Evolutionary conservation across 2,888 invertebrate species (phyloP).

Genomic region (Apamea epomidion): DNA sequence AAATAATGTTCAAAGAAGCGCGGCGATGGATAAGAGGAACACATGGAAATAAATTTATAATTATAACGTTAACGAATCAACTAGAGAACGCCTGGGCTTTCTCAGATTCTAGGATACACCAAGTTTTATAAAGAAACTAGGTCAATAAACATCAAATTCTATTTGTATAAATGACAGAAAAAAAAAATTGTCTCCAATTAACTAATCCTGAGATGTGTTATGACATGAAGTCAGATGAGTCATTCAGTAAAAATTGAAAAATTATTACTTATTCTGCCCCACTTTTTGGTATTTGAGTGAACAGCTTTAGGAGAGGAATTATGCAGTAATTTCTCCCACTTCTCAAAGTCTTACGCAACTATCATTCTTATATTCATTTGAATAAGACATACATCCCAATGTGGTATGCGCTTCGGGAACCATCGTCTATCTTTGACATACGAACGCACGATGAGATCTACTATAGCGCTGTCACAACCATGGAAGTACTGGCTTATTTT

Average conservation of each 20-base stretch:
- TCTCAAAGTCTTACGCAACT: neutral
- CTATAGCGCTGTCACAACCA: neutral
- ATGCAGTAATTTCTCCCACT: neutral
- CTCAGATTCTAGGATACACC: neutral
- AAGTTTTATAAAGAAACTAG: neutral
- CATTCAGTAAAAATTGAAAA: neutral
- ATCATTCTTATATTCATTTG: no score
- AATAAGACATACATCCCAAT: neutral
- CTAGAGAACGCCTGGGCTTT: neutral
- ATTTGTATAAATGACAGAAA: neutral
- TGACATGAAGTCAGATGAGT: neutral
- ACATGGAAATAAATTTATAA: conserved; percentile 23
- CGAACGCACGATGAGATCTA: neutral
- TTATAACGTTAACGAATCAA: neutral
- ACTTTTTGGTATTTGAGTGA: neutral
- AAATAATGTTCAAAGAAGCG: conserved; percentile 14
- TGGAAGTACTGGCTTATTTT: neutral
- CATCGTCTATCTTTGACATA: neutral
- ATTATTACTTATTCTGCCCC: no score
- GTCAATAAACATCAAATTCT: neutral
- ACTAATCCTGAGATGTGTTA: neutral
- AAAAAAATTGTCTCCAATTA: neutral
- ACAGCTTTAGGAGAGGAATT: neutral
- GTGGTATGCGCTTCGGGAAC: neutral
- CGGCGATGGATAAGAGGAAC: conserved; percentile 23